Evolutionary conservation across 2,888 invertebrate species (phyloP), one percentile per base, ranked within the genome.

Genomic region (Tetragnatha montana): DNA sequence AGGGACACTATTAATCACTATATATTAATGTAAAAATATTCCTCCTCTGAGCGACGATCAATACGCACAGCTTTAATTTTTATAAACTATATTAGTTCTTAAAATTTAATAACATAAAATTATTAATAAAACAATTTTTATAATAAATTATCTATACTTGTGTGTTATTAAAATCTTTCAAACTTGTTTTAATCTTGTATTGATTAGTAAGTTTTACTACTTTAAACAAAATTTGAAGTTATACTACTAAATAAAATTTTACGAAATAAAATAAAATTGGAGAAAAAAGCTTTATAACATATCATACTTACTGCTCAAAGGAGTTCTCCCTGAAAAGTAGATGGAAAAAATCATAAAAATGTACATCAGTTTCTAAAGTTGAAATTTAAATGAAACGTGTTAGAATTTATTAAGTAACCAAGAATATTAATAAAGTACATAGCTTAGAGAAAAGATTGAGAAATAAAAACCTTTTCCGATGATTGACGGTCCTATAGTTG

Each of bases 281-380:
- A 2, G 35, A 35, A 35, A 4, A 35, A 35, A 35, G 35, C 35
- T 35, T 35, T 35, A n/a, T n/a, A 75, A 35, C 22, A 75, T 22
- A 71, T 71, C 19, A 19, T 81, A 69, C 80, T 69, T 81, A 81
- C 80, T 68, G 8, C 80, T 17, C 35, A 21, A 22, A 69, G 68
- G 47, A 35, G 35, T 12, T 35, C n/a, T 81, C 69, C 80, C 80
- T 81, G 69, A 69, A 81, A 80, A 21, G 22, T 60, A 50, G 8
- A 68, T 17, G 17, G 22, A 79, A 21, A n/a, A n/a, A n/a, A n/a
- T n/a, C n/a, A n/a, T n/a, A n/a, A n/a, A n/a, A 76, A 76, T 35
- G 6, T 74, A 74, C 17, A 75, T 10, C 21, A 22, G 8, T 17
- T 75, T 17, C 17, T 21, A 35, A 21, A 17, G 21, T 35, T 21